Base-by-base conservation (phyloP, 2,888 invertebrate species). In the Lochmaea crataegi region DNA sequence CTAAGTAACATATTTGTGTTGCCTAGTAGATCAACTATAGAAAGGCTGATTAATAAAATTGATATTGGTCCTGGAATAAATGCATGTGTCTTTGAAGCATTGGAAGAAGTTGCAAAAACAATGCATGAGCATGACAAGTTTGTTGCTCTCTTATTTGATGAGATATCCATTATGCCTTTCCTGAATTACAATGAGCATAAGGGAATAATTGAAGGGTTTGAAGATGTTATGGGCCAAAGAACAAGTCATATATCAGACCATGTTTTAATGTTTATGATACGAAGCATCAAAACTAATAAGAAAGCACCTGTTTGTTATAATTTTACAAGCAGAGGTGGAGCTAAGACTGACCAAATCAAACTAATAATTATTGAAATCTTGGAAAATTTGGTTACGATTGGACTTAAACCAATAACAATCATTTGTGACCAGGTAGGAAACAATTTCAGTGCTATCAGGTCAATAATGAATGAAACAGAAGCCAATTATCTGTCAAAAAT, bases 201-300 rank as follows among this genome's bases (percentile, higher is more conserved):
- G 41, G 74, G 68, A 51, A 41, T 45, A 5, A 72, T 75, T 22
- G 58, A 72, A 18, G 74, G 72, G 2, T 75, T 75, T 65, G 68
- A 75, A 69, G 74, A 74, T 42, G 22, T 22, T 22, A 68, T 68
- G 53, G 71, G 70, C 12, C 18, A 51, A 60, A 57, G 68, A 61
- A 26, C 51, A 10, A 41, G 53, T 42, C 7, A 65, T 53, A 65
- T 76, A 12, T 65, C 70, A 22, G 75, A 76, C 68, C 75, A 75
- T 76, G 76, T 68, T 12, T 45, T 77, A 41, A 57, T 77, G 9
- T 77, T 77, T 51, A 73, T 75, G 72, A 42, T 75, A 11, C 68
- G 72, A 68, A 73, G 75, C 11, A 22, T 75, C 3, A 73, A 68
- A 65, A 73, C 51, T 45, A 56, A 65, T 7, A 61, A 65, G 38